Percentiles rank a stretch among this genome's conserved stretches.
Conservation (phyloP, 2,888 invertebrate genomes). For the Dryadula phaetusa region DNA sequence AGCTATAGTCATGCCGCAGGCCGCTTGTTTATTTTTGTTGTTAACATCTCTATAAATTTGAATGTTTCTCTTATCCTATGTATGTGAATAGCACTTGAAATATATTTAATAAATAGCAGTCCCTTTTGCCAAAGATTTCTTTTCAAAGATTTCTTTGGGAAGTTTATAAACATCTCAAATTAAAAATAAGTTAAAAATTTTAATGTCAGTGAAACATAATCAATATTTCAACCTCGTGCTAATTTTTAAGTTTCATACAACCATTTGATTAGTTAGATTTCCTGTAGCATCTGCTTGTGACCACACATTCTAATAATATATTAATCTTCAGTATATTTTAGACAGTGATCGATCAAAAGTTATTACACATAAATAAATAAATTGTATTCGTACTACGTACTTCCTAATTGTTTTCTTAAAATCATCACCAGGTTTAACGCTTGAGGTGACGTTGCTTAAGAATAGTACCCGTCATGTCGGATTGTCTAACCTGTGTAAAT, state of each 20-base stretch:
- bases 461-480: conserved; percentile 52
- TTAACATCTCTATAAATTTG: too few relatives aligned
- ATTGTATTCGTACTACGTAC: too few relatives aligned
- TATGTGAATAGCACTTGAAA: too few relatives aligned
- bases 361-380: not conserved
- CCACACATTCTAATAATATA: conserved; percentile 49
- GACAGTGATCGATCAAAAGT: not conserved
- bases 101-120: too few relatives aligned
- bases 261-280: conserved; percentile 67
- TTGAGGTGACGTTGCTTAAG: conserved; percentile 53
- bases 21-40: too few relatives aligned
- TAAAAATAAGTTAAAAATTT: too few relatives aligned
- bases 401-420: conserved; percentile 2
- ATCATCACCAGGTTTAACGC: conserved; percentile 10
- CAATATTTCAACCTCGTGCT: conserved; percentile 63
- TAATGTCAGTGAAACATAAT: not conserved
- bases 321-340: not conserved
- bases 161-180: too few relatives aligned
- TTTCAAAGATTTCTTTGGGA: too few relatives aligned
- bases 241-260: conserved; percentile 66
- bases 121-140: too few relatives aligned
- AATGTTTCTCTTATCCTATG: too few relatives aligned
- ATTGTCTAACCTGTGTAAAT: conserved; percentile 69
- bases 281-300: conserved; percentile 59
- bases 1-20: too few relatives aligned